Base-by-base conservation (phyloP, 1,140 invertebrate genomes). In the Gryon sp. region DNA sequence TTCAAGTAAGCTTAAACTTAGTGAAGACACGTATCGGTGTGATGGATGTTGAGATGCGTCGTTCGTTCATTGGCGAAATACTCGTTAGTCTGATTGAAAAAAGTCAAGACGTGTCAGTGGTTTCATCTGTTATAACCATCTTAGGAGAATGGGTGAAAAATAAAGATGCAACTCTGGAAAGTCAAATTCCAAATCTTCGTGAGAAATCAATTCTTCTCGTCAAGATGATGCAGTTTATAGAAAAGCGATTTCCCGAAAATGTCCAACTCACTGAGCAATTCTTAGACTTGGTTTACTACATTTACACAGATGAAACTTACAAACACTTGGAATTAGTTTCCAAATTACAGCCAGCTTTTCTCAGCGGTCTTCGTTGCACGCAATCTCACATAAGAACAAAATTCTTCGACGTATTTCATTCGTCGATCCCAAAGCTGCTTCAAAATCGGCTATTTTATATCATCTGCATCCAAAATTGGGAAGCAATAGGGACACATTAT, bases 381-480 rank as follows among this genome's bases (percentile, higher is more conserved):
- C 96, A 99, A 80, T 96, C 97, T 0, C 89, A 92, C 40, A 97
- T 99, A 34, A 90, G 98, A 59, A 92, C 95, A 0, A 98, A 98
- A 86, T 99, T 99, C 89, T 98, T 98, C 82, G 94, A 97, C 84
- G 94, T 99, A 6, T 97, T 98, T 84, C 96, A 99, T 85, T 91
- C 90, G 15, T 97, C 95, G 22, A 97, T 99, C 89, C 90, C 93
- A 7, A 88, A 92, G 8, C 90, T 93, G 9, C 88, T 99, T 0
- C 94, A 97, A 82, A 97, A 99, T 73, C 90, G 98, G 7, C 87
- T 99, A 1, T 86, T 98, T 0, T 99, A 99, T 83, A 97, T 99
- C 34, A 91, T 96, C 4, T 97, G 96, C 85, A 97, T 95, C 20
- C 98, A 99, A 88, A 98, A 97, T 83, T 99, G 98, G 98, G 97